Evolutionary conservation across 2,888 invertebrate genomes (phyloP), one percentile per base, ranked within the genome.

Genomic region (Protonemura montana): DNA sequence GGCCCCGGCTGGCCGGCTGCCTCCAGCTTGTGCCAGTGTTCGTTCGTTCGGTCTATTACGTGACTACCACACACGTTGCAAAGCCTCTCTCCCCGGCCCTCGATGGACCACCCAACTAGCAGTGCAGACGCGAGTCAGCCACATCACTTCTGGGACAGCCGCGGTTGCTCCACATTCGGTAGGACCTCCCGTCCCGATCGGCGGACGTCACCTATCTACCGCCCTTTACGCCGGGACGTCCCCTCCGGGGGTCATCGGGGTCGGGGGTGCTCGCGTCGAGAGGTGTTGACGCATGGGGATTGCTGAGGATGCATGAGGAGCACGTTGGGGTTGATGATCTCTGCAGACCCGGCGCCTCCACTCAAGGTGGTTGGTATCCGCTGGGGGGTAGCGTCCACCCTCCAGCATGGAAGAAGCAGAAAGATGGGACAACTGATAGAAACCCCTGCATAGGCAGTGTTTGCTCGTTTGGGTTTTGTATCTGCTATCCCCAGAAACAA

Each of bases 21-120:
- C 30, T 16, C 28, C 84, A 6, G 30, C 35, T 41, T 42, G 25
- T 26, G 59, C 30, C 76, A 77, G 78, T 26, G 76, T 28, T 30
- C 76, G 86, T 27, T 27, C 41, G 30, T 30, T 76, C 76, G 29
- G 27, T 29, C 42, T 41, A 78, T 76, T 82, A 83, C 85, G 81
- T 81, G 86, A 59, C 76, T 41, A 76, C 87, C 87, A 87, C 87
- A 87, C 87, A 87, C 87, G 87, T 28, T 83, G 87, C 83, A 80
- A 21, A 35, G 82, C 82, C 78, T 78, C 78, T 78, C 78, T 78
- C 28, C 78, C 28, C 78, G 78, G 78, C 78, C 25, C 28, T 59
- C 59, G 28, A n/a, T 26, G 84, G 87, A 87, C 87, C 87, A 87
- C 87, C 87, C 87, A 87, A 85, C 76, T 82, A 28, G 87, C 59